A percentile compares a stretch with the other conserved stretches of the same genome.
Evolutionary conservation across 2,888 invertebrate species (phyloP).

Genomic region (Polyommatus iphigenia): DNA sequence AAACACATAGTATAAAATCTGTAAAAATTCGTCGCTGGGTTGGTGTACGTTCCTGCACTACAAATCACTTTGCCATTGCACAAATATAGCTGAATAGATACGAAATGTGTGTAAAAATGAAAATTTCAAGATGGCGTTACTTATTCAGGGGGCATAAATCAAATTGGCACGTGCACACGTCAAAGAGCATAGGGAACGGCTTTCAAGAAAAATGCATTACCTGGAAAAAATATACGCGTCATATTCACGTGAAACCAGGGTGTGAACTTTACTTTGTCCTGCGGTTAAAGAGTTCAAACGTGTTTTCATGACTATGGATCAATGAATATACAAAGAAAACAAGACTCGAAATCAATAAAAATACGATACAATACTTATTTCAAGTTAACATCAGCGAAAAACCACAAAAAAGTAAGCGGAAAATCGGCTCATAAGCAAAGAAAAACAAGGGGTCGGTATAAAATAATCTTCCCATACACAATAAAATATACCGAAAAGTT

Average conservation of each 20-base stretch:
- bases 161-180: conserved; percentile 67
- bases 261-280: background rate
- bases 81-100: background rate
- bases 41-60: background rate
- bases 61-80: conserved; percentile 10
- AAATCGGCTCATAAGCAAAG: background rate
- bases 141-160: conserved; percentile 73
- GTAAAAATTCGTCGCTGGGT: background rate
- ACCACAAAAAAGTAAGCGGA: background rate
- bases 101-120: conserved; percentile 39
- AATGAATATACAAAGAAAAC: background rate
- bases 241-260: background rate
- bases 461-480: background rate
- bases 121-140: conserved; percentile 58
- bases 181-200: conserved; percentile 49
- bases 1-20: background rate
- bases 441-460: background rate
- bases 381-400: background rate
- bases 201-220: conserved; percentile 38
- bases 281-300: background rate
- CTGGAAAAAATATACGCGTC: conserved; percentile 26
- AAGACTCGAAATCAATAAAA: background rate
- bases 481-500: conserved; percentile 24
- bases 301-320: background rate
- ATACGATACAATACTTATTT: background rate